Base-by-base conservation (phyloP, 1,140 invertebrate genomes). In the Lycorma delicatula region DNA sequence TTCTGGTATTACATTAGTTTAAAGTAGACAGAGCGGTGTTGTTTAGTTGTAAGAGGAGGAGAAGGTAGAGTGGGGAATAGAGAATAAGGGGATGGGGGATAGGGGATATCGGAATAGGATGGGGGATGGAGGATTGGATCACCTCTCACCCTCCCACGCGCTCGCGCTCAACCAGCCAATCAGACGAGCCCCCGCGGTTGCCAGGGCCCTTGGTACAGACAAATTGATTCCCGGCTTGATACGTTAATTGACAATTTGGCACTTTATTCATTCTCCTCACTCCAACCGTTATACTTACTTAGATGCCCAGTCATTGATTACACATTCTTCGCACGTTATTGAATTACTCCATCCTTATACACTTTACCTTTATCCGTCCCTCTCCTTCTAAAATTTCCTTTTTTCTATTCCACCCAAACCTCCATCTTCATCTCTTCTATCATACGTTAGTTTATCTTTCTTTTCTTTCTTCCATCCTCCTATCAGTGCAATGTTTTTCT, bases 221-320 rank as follows among this genome's bases (percentile, higher is more conserved):
- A 50, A 57, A 57, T 57, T 57, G 56, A 57, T 57, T 57, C 28
- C 47, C 56, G 11, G 31, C 29, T n/a, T 51, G 25, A 50, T 57
- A 22, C 47, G 27, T 34, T 57, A 57, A 57, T 57, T 57, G 29
- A 50, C 56, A 51, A 41, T 57, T 57, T 50, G 48, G 48, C 46
- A 18, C 25, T 47, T 36, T 36, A 28, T 51, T 49, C 41, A 20
- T 44, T 22, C 23, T 20, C 20, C 41, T 44, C 13, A 2, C 41
- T 13, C 9, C 13, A 16, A n/a, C n/a, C n/a, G n/a, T n/a, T n/a
- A n/a, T n/a, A n/a, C n/a, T n/a, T n/a, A n/a, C n/a, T n/a, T n/a
- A n/a, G n/a, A n/a, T n/a, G n/a, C n/a, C n/a, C 41, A 49, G 56
- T 36, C n/a, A n/a, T n/a, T n/a, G n/a, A n/a, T n/a, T n/a, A n/a